Percentiles rank a stretch among this genome's conserved stretches.
These are phyloP conservation scores for Pogonomyrmex californicus DNA, from an alignment of 1,140 invertebrate species.

Conservation along the genomic window DNA sequence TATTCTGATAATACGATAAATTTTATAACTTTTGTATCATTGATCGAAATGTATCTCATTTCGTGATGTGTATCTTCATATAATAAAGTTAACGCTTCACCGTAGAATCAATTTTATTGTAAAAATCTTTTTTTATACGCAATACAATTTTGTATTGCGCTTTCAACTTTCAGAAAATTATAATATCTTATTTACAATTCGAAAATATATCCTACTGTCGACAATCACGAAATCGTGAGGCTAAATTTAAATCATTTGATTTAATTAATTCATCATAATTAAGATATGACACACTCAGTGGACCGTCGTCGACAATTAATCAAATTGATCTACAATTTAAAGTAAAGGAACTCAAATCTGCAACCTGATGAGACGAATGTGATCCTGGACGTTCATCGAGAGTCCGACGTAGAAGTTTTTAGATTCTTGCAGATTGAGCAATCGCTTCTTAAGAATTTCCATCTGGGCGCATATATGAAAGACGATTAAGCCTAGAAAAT, in stretches of 20 bases:
- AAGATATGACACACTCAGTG: background rate
- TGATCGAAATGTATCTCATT: background rate
- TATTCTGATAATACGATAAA: background rate
- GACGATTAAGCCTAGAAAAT: conserved; percentile 21
- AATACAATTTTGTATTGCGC: too few relatives aligned
- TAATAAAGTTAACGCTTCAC: background rate
- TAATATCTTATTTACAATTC: too few relatives aligned
- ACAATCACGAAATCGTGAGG: background rate
- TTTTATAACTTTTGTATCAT: background rate
- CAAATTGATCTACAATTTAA: background rate
- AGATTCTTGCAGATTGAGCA: background rate
- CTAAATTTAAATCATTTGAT: background rate
- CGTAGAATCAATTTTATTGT: background rate
- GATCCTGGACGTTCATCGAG: background rate
- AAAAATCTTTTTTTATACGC: background rate
- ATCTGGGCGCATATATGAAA: conserved; percentile 49
- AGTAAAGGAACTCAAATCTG: background rate
- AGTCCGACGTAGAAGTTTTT: background rate
- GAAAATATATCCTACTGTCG: too few relatives aligned
- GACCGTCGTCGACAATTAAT: background rate
- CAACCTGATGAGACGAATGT: conserved; percentile 56
- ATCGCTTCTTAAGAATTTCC: conserved; percentile 10
- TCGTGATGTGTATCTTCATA: background rate
- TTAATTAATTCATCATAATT: background rate
- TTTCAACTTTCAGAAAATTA: too few relatives aligned